Base-by-base conservation (phyloP, 64 coral and sea anemone species). In the Dendronephthya gigantea region DNA sequence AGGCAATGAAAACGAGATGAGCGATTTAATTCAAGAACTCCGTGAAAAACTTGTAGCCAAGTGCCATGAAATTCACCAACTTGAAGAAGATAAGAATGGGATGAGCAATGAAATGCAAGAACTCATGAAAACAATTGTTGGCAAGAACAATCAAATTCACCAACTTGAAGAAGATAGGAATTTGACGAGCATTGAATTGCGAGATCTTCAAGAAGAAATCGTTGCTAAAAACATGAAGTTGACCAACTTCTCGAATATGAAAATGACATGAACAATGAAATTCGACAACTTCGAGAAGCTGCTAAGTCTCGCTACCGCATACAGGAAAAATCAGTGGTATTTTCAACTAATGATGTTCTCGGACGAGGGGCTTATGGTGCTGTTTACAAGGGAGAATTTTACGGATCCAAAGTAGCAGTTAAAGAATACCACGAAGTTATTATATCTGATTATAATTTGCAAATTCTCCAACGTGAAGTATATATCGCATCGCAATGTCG, bases 401-500 rank as follows among this genome's bases (percentile, higher is more conserved):
- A 83, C 17, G 84, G 89, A 34, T 43, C 47, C n/a, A 39, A 32
- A 82, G 89, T 90, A 27, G 89, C 89, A 66, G 84, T 86, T 52
- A 90, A 90, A 68, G 34, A 86, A 62, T 38, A 86, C 19, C 69
- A 86, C n/a, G 35, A 29, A 9, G 16, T 90, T 9, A 90, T 90
- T 83, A 31, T 90, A 4, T 86, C 84, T 58, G 9, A 36, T 82
- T 23, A 90, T 41, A 86, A 83, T 58, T 83, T 48, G 19, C 23
- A 38, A 17, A 34, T 86, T 0, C 85, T 90, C 85, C 68, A 82
- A 27, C 43, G 92, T 10, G 92, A 94, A 75, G 81, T 94, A 0
- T 35, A 58, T 36, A 94, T 94, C 34, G 92, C 92, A 0, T 79
- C 92, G 16, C 68, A 65, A 51, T 90, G 88, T 35, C 86, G 85